Conservation (phyloP, 1,140 invertebrate genomes). For the Pararge aegeria region DNA sequence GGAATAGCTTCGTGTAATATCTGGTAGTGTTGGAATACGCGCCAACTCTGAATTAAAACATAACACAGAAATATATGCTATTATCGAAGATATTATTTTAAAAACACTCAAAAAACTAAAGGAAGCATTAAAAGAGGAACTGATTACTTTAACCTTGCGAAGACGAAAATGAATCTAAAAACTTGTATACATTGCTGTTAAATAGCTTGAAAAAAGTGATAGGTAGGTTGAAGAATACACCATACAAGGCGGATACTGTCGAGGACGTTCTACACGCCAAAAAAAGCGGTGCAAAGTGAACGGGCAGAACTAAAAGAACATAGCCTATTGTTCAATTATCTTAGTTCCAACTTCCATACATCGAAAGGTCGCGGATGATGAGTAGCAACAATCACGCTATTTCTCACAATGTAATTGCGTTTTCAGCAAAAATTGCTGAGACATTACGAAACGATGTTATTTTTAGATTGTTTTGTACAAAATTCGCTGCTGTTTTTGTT, state of each 20-base stretch:
- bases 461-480: neutral
- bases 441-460: neutral
- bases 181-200: conserved; percentile 21
- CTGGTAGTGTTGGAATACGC: too few species aligned
- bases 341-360: conserved; percentile 41
- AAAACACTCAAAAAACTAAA: conserved; percentile 2
- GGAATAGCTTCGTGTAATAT: too few species aligned
- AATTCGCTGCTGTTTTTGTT: neutral
- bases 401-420: conserved; percentile 21
- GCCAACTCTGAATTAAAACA: too few species aligned
- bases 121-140: conserved; percentile 7
- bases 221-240: conserved; percentile 18
- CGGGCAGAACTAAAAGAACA: conserved; percentile 41
- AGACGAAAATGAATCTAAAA: conserved; percentile 19
- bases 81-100: neutral
- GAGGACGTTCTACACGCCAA: conserved; percentile 49
- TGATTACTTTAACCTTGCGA: conserved; percentile 13
- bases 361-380: conserved; percentile 39
- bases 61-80: neutral
- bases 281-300: conserved; percentile 59
- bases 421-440: conserved; percentile 10
- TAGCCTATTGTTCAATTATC: conserved; percentile 49
- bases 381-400: conserved; percentile 19
- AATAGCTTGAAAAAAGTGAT: conserved; percentile 28
- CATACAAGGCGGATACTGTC: conserved; percentile 44